Evolutionary conservation across 2,888 invertebrate genomes (phyloP), one percentile per base, ranked within the genome.

Genomic region (Amblyjoppa proteus): DNA sequence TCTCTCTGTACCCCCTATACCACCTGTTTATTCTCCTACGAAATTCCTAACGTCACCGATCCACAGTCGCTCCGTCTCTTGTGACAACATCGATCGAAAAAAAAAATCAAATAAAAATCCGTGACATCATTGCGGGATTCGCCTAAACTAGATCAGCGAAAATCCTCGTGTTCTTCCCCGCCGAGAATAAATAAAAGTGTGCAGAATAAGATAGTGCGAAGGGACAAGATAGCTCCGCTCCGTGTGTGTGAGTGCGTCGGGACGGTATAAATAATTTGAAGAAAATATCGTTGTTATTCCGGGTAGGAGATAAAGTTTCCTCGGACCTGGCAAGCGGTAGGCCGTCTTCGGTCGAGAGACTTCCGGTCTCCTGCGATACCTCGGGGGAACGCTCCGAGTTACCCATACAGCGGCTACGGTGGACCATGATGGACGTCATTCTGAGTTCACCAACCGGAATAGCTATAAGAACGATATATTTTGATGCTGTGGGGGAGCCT

Each of bases 341-440:
- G 64, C 61, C 51, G 41, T 80, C 45, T 49, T 41, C 66, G 38
- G n/a, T 41, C 31, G 16, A 20, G 16, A 66, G n/a, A 66, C 56
- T 74, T 68, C 45, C 16, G 74, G 28, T 66, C 45, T 34, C 45
- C 56, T 34, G 68, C 20, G 13, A 20, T 38, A 38, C 45, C 80
- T 68, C 68, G 31, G 34, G 80, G 73, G 80, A 81, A 68, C 13
- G 38, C 31, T n/a, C 28, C 56, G 80, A 45, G 74, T 74, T 74
- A 81, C 56, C 25, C 61, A 31, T 4, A n/a, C 51, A 20, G n/a
- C 20, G 45, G 25, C 45, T n/a, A 66, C 28, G 28, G 51, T 45
- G n/a, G 41, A 74, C 53, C 28, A 28, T 74, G 74, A 81, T 66
- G 68, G 74, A 74, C 41, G 68, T 38, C 45, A 58, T 81, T 64